Evolutionary conservation across 2,888 invertebrate genomes (phyloP), one percentile per base, ranked within the genome.

Genomic region (Glaucopsyche alexis): DNA sequence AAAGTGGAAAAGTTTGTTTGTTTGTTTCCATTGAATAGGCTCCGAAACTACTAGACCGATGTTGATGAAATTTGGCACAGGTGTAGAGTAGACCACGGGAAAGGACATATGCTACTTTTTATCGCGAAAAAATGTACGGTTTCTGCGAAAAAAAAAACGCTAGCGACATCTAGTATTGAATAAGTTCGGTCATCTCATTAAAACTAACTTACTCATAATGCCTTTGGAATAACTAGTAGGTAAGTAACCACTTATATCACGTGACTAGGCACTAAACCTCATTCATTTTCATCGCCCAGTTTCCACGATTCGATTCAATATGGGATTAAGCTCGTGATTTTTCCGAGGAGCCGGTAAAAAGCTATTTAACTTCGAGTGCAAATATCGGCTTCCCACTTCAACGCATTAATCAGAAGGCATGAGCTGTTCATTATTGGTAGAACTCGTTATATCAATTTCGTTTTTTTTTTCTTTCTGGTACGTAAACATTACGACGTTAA

Each of bases 281-380:
- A 67, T 76, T 78, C 75, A 77, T 76, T 80, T 76, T 75, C 71
- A 74, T 72, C 74, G 73, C 74, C 77, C 75, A 74, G 76, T 75
- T 74, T 74, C 72, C 75, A 74, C 74, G 77, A 76, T 74, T 75
- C 76, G 77, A 76, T 80, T 80, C 82, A 79, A 80, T 82, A 82
- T 79, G 80, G 83, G 81, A 85, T 85, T 83, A 86, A 84, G 83
- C 81, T 84, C 74, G 80, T 78, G 80, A 79, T 87, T 87, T 86
- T 85, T 81, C 83, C 80, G 79, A 79, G 80, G 78, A 81, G 81
- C 78, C 76, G 75, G 82, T 80, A 83, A 87, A 87, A 87, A 69
- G 85, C 88, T 85, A 87, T 89, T 88, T 85, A 88, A 89, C 88
- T 88, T 88, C 82, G 79, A 82, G 80, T 80, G 84, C 84, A 84